Evolutionary conservation across 2,888 invertebrate genomes (phyloP).

Genomic region (Capitulum mitella): DNA sequence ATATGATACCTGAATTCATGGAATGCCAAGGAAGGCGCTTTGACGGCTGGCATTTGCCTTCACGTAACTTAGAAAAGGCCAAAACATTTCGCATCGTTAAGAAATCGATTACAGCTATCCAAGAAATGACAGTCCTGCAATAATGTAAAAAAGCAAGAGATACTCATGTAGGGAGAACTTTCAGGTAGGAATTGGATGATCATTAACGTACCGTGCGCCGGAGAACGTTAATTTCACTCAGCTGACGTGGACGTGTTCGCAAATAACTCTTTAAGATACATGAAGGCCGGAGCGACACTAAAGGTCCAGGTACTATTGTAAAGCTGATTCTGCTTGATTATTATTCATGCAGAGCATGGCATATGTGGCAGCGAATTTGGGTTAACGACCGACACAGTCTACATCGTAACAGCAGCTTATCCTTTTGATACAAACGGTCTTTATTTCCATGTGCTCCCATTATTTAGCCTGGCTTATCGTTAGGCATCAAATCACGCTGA

Average conservation of each 20-base stretch:
- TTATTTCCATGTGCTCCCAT: background rate
- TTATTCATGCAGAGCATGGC: background rate
- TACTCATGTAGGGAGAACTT: too few species aligned
- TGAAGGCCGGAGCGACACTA: background rate
- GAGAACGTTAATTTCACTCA: background rate
- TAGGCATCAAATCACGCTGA: background rate
- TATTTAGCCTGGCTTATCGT: background rate
- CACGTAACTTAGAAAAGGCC: too few species aligned
- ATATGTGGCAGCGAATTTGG: background rate
- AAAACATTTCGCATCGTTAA: too few species aligned
- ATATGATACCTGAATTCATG: too few species aligned
- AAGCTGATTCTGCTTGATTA: background rate
- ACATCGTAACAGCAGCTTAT: background rate
- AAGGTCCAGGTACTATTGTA: background rate
- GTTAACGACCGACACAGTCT: background rate
- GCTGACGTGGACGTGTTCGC: background rate
- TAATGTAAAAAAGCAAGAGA: too few species aligned
- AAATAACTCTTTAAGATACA: background rate
- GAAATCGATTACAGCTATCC: too few species aligned
- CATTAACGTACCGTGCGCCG: too few species aligned
- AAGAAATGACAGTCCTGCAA: too few species aligned
- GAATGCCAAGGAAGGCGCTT: too few species aligned
- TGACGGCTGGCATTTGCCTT: too few species aligned
- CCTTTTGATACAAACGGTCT: background rate
- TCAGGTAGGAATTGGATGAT: too few species aligned